These are phyloP conservation scores for Bombus consobrinus DNA, from an alignment of 1,140 invertebrate genomes.

Conservation along the genomic window DNA sequence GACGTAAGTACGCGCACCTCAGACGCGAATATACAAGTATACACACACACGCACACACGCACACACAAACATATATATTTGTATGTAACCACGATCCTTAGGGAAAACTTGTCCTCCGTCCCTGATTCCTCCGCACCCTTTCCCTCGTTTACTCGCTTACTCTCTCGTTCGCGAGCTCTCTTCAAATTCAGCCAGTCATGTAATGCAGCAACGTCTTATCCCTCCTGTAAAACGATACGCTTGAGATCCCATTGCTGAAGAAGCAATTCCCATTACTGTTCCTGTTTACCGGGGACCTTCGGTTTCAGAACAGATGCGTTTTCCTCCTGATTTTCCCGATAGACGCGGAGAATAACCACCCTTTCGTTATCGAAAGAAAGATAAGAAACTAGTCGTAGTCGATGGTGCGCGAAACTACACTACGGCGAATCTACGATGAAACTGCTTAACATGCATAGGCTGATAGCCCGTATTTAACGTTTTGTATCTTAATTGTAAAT, in stretches of 20 bases:
- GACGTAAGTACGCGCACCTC: constrained; percentile 16
- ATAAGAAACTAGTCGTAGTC: background rate
- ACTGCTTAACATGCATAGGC: background rate
- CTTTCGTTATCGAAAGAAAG: too few species aligned
- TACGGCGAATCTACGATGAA: background rate
- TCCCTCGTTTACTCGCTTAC: background rate
- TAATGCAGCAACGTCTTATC: constrained; percentile 63
- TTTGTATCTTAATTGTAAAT: constrained; percentile 26
- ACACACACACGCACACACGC: background rate
- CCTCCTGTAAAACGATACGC: constrained; percentile 72
- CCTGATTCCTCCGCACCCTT: background rate
- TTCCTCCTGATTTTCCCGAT: constrained; percentile 20
- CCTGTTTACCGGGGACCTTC: constrained; percentile 56
- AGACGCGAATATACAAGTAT: background rate
- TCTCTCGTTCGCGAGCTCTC: background rate
- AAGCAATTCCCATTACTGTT: constrained; percentile 68
- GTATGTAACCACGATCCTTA: constrained; percentile 29
- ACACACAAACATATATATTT: background rate
- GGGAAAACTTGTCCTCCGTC: constrained; percentile 19
- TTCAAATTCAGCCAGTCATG: constrained; percentile 45
- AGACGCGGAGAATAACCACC: background rate
- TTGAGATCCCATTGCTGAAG: constrained; percentile 68
- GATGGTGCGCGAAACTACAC: too few species aligned
- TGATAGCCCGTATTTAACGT: background rate
- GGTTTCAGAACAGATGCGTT: constrained; percentile 38